Evolutionary conservation across 1,140 invertebrate species (phyloP).

Genomic region (Bombus sibiricus): DNA sequence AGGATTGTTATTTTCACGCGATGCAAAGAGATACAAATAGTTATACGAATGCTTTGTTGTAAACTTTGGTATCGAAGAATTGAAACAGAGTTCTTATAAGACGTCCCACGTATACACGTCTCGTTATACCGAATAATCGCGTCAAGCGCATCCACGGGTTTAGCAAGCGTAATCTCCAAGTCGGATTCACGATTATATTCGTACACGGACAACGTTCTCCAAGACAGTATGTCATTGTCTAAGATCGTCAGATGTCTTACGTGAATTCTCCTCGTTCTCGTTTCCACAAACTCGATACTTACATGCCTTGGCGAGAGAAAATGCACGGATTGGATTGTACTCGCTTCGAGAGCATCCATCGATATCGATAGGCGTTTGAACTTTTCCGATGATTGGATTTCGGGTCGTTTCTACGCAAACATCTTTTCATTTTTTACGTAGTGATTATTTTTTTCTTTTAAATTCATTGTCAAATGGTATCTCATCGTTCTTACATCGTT

Average conservation of each 20-base stretch:
- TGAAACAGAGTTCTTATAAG: neutral
- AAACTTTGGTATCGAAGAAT: neutral
- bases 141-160: neutral
- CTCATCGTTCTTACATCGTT: too few species aligned
- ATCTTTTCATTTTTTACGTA: neutral
- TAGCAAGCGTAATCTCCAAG: neutral
- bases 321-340: conserved; percentile 26
- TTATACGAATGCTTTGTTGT: accelerated
- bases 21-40: too few species aligned
- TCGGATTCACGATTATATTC: conserved; percentile 13
- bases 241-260: conserved; percentile 30
- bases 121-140: neutral
- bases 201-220: conserved; percentile 19
- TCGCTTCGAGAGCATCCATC: too few species aligned
- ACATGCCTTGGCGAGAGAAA: conserved; percentile 3
- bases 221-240: conserved; percentile 25
- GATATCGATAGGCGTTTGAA: neutral
- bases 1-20: too few species aligned
- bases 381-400: neutral
- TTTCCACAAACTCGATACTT: conserved; percentile 43
- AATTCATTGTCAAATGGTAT: too few species aligned
- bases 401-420: too few species aligned
- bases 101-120: neutral
- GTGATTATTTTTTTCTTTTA: too few species aligned
- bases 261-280: conserved; percentile 44